Evolutionary conservation across 2,113 vertebrate species (phyloP), one percentile per base, ranked within the genome.

Genomic region (Datnioides undecimradiatus): DNA sequence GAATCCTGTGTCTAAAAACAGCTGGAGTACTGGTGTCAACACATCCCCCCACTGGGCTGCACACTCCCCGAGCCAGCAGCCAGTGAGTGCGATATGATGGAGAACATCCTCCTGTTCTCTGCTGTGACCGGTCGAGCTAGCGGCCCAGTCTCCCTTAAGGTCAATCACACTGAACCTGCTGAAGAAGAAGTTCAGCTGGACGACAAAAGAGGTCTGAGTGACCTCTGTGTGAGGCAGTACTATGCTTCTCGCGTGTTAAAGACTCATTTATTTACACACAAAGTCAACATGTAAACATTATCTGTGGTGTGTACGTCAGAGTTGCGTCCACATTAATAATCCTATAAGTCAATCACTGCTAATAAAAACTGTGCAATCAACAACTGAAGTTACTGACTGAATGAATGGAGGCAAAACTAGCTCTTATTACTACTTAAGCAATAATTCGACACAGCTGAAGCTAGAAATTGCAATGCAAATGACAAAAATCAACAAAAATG

Each of bases 21-120:
- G 90, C 89, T 93, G 90, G 65, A 79, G 33, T 27, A 46, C 27
- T 46, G 65, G 40, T 68, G 85, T 91, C 91, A 90, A 73, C 84
- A 85, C 78, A 43, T 65, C 19, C 80, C 48, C 33, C 77, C 14
- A 0, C 27, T 60, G 71, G 54, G 49, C 67, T 25, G 38, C 54
- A 29, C n/a, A 57, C 68, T 82, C 69, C 45, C 76, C 11, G 36
- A 69, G 41, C 70, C 57, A 54, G 19, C 43, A 40, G 80, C 33
- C 58, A 60, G 43, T n/a, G 68, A 88, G 90, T 90, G 85, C 72
- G 77, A 88, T 16, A 33, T 14, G 83, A 87, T 76, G 49, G 33
- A 78, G 62, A 69, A 65, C 87, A 80, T 52, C 38, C 70, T 65
- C 52, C 25, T 72, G n/a, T 27, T 64, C 65, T 64, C 31, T 27